Base-by-base conservation (phyloP, 2,888 invertebrate genomes). In the Bombyx huttoni region DNA sequence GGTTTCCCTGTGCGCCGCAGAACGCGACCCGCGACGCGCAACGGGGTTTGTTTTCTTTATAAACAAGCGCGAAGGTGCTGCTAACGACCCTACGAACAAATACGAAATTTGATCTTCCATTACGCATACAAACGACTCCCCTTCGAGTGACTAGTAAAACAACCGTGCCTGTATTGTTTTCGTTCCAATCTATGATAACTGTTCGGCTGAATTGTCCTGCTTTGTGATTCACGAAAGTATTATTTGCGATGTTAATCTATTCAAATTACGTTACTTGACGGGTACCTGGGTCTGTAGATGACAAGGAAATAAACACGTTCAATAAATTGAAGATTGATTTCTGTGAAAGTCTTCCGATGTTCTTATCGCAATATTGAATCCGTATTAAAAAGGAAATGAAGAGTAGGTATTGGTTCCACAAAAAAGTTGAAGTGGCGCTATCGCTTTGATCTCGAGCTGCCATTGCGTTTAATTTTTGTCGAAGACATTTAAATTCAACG, bases 31-130 rank as follows among this genome's bases (percentile, higher is more conserved):
- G 55, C 59, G 59, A 53, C 63, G 67, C 67, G 73, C 68, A 73
- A 81, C 82, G 81, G 46, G 85, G 82, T 81, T 84, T 86, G 82
- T 86, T 87, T 87, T 86, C 85, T 85, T 86, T 85, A 83, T 79
- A 85, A 84, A 85, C 82, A 86, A 81, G 71, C 77, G 75, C 71
- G 79, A 80, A 87, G 86, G 86, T 84, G 85, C 79, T 76, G 85
- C 74, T 87, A 88, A 86, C 84, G 83, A 87, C 83, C 83, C 84
- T 73, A 75, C 75, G 81, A 84, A 86, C 85, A 88, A 88, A 88
- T 84, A 88, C 84, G 85, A 87, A 87, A 88, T 86, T 87, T 82
- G 85, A 87, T 88, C 84, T 79, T 73, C 82, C 78, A 87, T 86
- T 84, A 83, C 85, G 81, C 82, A 84, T 85, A 87, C 85, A 84